These are phyloP conservation scores for Lineus longissimus DNA, from an alignment of 1,140 invertebrate species.

Conservation along the genomic window DNA sequence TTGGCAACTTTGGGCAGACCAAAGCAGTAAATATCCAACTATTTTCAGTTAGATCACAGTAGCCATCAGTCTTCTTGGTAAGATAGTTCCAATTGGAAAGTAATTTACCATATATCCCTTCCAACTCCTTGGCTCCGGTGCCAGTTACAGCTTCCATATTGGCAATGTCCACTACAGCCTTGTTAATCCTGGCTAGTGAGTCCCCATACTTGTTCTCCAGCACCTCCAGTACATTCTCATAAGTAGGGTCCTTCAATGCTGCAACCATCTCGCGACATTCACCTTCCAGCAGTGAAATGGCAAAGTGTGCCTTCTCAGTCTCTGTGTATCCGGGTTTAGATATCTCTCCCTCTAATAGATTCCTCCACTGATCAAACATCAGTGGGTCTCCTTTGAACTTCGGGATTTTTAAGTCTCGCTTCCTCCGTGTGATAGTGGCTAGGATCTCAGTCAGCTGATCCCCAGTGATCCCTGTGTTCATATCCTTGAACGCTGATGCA, in stretches of 20 bases:
- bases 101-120: not conserved
- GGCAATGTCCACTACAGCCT: not conserved
- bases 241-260: not conserved
- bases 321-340: not conserved
- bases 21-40: slow-evolving; percentile 3
- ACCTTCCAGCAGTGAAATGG: not conserved
- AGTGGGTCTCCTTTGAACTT: not conserved
- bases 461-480: not conserved
- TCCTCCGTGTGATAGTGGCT: not conserved
- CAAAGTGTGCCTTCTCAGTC: not conserved
- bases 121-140: not conserved
- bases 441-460: not conserved
- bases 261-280: not conserved
- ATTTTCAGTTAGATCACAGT: not conserved
- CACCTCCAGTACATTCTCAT: not conserved
- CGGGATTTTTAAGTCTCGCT: not conserved
- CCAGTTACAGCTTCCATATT: not conserved
- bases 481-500: too few species aligned
- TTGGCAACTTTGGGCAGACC: not conserved
- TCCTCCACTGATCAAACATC: not conserved
- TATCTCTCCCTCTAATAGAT: not conserved
- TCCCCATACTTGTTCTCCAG: not conserved
- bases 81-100: not conserved
- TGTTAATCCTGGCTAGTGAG: not conserved
- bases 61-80: not conserved